These are phyloP conservation scores for Triplophysa dalaica DNA, from an alignment of 2,113 vertebrate species.

Conservation along the genomic window DNA sequence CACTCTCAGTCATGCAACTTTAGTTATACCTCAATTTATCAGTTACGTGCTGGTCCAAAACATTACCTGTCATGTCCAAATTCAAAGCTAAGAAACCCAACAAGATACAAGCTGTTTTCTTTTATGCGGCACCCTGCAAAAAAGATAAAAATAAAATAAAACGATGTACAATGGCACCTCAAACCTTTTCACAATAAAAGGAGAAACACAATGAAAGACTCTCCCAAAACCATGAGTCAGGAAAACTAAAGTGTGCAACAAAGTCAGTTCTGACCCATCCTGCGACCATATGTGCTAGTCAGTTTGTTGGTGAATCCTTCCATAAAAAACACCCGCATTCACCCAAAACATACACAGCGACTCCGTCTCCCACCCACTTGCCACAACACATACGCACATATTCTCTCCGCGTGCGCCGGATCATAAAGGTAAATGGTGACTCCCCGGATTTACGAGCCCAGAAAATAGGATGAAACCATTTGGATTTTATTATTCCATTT, in stretches of 20 bases:
- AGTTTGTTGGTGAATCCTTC: slow-evolving; percentile 22
- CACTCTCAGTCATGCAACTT: slow-evolving; percentile 43
- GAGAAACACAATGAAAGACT: background rate
- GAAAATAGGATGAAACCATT: slow-evolving; percentile 99
- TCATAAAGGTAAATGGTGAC: slow-evolving; percentile 86
- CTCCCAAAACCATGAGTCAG: background rate
- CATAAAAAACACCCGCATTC: background rate
- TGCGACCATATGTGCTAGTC: slow-evolving; percentile 5
- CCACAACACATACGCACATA: slow-evolving; percentile 57
- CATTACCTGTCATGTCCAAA: background rate
- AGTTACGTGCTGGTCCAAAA: slow-evolving; percentile 38
- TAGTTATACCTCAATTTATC: slow-evolving; percentile 34
- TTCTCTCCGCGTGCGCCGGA: slow-evolving; percentile 66
- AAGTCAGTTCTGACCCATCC: background rate
- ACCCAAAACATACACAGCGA: slow-evolving; percentile 20
- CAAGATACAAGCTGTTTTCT: background rate
- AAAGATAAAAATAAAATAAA: background rate
- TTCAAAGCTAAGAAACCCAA: background rate
- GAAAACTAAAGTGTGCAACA: slow-evolving; percentile 16
- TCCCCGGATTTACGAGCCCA: slow-evolving; percentile 91
- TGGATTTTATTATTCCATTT: slow-evolving; percentile 99
- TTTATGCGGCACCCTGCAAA: no score
- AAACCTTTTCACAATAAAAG: background rate
- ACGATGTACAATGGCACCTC: background rate
- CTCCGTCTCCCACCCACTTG: slow-evolving; percentile 19